A percentile compares a stretch with the other conserved stretches of the same genome.
phyloP scores from a whole-genome alignment of 2,888 invertebrate genomes.

The Thera britannica region DNA sequence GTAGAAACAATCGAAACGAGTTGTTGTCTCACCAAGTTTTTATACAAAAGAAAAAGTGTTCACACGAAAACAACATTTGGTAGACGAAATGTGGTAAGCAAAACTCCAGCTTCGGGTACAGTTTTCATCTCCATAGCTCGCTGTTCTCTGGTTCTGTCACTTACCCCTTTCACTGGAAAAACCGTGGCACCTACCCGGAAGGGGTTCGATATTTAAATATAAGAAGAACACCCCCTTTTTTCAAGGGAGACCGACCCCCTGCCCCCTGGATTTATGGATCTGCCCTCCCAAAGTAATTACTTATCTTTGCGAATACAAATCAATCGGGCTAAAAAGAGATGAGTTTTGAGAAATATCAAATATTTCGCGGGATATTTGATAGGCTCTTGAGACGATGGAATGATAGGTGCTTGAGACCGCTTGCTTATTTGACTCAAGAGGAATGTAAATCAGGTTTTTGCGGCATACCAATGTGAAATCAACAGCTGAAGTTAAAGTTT shows the following conservation, averaged over 20 bases:
- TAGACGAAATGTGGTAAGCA: no score
- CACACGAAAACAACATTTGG: no score
- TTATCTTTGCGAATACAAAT: slow-evolving; percentile 84
- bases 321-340: slow-evolving; percentile 70
- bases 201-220: slow-evolving; percentile 85
- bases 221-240: slow-evolving; percentile 84
- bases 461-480: background rate
- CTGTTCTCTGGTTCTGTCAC: slow-evolving; percentile 80
- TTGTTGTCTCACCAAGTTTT: no score
- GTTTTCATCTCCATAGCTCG: slow-evolving; percentile 47
- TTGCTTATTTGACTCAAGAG: slow-evolving; percentile 17
- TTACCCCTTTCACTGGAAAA: slow-evolving; percentile 85
- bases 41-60: no score
- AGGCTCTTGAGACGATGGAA: slow-evolving; percentile 25
- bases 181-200: slow-evolving; percentile 85
- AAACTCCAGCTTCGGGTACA: slow-evolving; percentile 6
- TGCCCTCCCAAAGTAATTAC: slow-evolving; percentile 81
- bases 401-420: slow-evolving; percentile 19
- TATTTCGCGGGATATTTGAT: slow-evolving; percentile 41
- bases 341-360: slow-evolving; percentile 45
- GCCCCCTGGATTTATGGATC: slow-evolving; percentile 81
- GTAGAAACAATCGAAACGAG: no score
- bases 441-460: slow-evolving; percentile 20
- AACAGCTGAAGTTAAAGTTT: background rate
- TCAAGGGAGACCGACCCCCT: slow-evolving; percentile 67